Base-by-base conservation (phyloP, 2,797 vertebrate species). In the Pangasius mekongensis region DNA sequence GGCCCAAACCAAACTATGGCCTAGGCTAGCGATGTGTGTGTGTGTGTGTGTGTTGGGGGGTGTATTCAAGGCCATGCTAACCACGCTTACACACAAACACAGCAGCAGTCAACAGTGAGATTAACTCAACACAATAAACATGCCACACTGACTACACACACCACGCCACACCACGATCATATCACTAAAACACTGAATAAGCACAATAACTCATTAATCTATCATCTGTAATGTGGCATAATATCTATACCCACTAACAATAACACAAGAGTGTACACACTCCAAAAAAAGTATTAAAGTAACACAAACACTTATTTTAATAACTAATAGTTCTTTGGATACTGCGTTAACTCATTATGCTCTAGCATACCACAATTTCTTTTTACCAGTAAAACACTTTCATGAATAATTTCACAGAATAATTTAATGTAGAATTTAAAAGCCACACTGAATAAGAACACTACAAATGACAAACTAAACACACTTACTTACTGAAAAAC, bases 1-100 rank as follows among this genome's bases (percentile, higher is more conserved):
- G 95, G 95, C 94, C 94, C 94, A 92, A 94, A 95, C 93, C 95
- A 95, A 97, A 96, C 93, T 93, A 93, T 92, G 92, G 54, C 36
- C 54, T 30, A 39, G 56, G 33, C 56, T 87, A 39, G 43, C 4
- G 30, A 16, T 73, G 33, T 22, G 77, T 43, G 74, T 64, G 14
- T 77, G 39, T 62, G 71, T 77, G 56, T 64, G 73, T 66, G 60
- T n/a, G 62, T 43, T 43, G 36, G 9, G 30, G 13, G 33, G 30
- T 9, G 69, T 60, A 73, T 74, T 84, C 73, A 86, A 86, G 74
- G 73, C 74, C 73, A 52, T 0, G 4, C 54, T 73, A 85, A 85
- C 69, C 36, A 74, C 7, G 22, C 52, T 73, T 58, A 73, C 66
- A 73, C 67, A 76, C 13, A 47, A 66, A 86, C 85, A 66, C 39